Conservation (phyloP, 1,140 invertebrate species). For the Macrobrachium rosenbergii region DNA sequence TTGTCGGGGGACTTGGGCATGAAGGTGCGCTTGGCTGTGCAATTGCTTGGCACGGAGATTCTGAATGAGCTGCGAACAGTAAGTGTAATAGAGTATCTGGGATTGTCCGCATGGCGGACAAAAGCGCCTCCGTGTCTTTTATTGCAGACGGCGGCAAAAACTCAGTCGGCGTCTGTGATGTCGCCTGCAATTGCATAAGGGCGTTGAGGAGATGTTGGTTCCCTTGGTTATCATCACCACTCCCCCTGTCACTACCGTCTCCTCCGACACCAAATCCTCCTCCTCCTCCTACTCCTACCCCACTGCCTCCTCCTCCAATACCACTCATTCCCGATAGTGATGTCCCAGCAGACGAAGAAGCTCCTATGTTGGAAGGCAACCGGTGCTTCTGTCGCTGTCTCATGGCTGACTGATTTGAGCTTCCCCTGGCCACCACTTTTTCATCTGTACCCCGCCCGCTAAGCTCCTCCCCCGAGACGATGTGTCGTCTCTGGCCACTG, state of each 20-base stretch:
- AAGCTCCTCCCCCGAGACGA: constrained; percentile 34
- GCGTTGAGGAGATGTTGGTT: constrained; percentile 27
- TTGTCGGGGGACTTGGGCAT: neutral
- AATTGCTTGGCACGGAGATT: constrained; percentile 25
- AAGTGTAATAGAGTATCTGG: constrained; percentile 50
- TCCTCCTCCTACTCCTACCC: neutral
- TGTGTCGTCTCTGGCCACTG: neutral
- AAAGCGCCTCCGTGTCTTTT: constrained; percentile 51
- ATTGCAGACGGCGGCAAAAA: constrained; percentile 4
- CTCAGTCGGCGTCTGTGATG: neutral
- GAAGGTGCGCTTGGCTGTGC: neutral
- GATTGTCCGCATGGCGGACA: constrained; percentile 46
- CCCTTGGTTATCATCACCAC: neutral
- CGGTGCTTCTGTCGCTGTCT: constrained; percentile 35
- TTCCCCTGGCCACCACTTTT: constrained; percentile 34
- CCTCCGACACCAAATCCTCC: neutral
- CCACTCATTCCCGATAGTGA: neutral
- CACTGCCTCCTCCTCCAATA: neutral
- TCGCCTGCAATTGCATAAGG: constrained; percentile 30
- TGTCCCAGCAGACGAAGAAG: neutral
- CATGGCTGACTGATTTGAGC: constrained; percentile 50
- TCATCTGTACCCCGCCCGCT: constrained; percentile 26
- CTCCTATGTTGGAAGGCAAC: constrained; percentile 5
- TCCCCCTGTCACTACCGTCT: neutral
- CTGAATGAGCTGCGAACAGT: constrained; percentile 56